phyloP scores from a whole-genome alignment of 2,888 invertebrate species.

The Drosophila cognata region DNA sequence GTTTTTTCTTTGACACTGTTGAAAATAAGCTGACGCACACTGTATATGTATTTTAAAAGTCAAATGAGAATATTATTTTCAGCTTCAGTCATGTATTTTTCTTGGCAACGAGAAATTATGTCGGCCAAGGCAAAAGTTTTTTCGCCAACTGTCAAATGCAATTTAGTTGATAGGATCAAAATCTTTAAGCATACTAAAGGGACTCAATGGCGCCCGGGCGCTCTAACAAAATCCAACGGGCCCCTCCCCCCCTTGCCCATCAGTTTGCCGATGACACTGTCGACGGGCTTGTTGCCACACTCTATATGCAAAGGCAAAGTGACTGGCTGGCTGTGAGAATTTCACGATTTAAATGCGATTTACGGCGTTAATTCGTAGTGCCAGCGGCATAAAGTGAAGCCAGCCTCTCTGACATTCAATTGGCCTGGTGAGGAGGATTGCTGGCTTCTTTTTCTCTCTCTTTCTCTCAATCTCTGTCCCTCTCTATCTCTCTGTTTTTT shows the following conservation, averaged over 20 bases:
- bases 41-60: slow-evolving; percentile 28
- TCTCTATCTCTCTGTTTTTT: not conserved
- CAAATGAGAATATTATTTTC: slow-evolving; percentile 38
- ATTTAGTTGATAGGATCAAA: slow-evolving; percentile 85
- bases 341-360: slow-evolving; percentile 81
- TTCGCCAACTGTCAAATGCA: slow-evolving; percentile 83
- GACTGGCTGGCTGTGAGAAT: slow-evolving; percentile 72
- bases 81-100: slow-evolving; percentile 13
- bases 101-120: slow-evolving; percentile 57
- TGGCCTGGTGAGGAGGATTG: slow-evolving; percentile 49
- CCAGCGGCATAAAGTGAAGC: slow-evolving; percentile 60
- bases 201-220: slow-evolving; percentile 15
- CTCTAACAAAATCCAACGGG: slow-evolving; percentile 3
- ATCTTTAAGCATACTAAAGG: slow-evolving; percentile 64
- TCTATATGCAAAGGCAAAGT: slow-evolving; percentile 67
- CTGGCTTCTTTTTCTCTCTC: slow-evolving; percentile 4
- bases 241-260: not conserved
- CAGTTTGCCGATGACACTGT: slow-evolving; percentile 30
- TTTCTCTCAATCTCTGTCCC: not conserved
- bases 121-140: slow-evolving; percentile 68
- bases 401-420: slow-evolving; percentile 50
- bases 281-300: slow-evolving; percentile 50
- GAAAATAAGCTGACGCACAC: too few species aligned
- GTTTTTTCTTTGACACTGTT: too few species aligned
- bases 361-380: slow-evolving; percentile 78